Evolutionary conservation across 2,113 vertebrate species (phyloP), one percentile per base, ranked within the genome.

Genomic region (Murina feae): DNA sequence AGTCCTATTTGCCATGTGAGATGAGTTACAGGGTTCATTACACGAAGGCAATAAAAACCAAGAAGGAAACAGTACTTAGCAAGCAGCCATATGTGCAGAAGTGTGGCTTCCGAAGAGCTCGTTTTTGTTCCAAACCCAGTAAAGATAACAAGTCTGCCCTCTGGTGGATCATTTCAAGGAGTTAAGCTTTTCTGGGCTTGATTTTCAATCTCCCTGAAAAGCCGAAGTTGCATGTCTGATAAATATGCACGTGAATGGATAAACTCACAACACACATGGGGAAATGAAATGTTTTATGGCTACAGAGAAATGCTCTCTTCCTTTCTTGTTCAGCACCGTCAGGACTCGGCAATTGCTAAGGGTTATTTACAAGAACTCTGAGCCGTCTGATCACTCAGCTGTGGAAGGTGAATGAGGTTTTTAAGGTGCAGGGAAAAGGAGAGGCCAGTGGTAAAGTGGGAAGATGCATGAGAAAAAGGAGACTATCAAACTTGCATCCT

Each of bases 141-240:
- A 1, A 39, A 3, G 97, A 91, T 93, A 65, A 2, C 98, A 97
- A 72, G n/a, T 74, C 90, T 97, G 98, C 98, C 97, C 97, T 97
- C 98, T 98, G 94, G 97, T 98, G 98, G 98, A 85, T 49, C 58
- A 17, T 17, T 28, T 83, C 11, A 49, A 1, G 25, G 35, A 7
- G n/a, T 58, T 51, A 0, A n/a, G 10, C 21, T 58, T 71, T 17
- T 51, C n/a, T 87, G 7, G 11, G 18, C 28, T 55, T 9, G 44
- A 87, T 49, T 32, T 79, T 58, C 72, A 23, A 0, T 32, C 5
- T 93, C 63, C 66, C 1, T 32, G 3, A 13, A 84, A 30, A 71
- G 32, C 4, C 23, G 6, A 14, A 5, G 14, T 2, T 10, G 20
- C 35, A 20, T n/a, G 37, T 32, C 55, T 83, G 68, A 23, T 85